These are phyloP conservation scores for Eudasyphora cyanicolor DNA, from an alignment of 2,888 invertebrate species.

Conservation along the genomic window DNA sequence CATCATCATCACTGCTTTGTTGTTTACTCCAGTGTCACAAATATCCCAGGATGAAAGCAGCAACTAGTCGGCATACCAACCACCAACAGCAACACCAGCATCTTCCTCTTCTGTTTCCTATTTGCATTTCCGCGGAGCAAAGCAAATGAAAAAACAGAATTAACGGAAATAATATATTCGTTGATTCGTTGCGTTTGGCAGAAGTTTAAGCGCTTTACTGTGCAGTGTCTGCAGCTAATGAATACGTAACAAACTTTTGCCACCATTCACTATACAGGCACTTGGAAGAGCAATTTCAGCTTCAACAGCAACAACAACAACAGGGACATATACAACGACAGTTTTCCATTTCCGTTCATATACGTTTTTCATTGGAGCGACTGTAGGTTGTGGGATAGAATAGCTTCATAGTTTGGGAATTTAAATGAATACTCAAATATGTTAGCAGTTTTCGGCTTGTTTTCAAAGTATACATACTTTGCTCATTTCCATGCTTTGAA, in stretches of 20 bases:
- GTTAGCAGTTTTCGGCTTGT: too few species aligned
- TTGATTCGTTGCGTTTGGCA: conserved; percentile 50
- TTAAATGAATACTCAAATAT: too few species aligned
- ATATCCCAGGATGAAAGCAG: too few species aligned
- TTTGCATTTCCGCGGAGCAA: conserved; percentile 55
- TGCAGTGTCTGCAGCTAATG: conserved; percentile 46
- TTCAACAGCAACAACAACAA: conserved; percentile 27
- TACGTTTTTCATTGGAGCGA: too few species aligned
- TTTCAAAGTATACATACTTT: too few species aligned
- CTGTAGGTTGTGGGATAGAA: too few species aligned
- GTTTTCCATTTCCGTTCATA: conserved; percentile 41
- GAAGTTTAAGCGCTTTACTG: conserved; percentile 60
- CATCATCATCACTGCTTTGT: background rate
- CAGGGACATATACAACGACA: too few species aligned
- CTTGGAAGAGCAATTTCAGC: background rate
- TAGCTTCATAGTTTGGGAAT: too few species aligned
- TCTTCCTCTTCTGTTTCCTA: conserved; percentile 58
- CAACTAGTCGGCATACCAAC: too few species aligned
- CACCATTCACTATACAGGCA: background rate
- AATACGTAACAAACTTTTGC: conserved; percentile 22
- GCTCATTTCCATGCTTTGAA: too few species aligned
- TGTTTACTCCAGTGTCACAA: conserved; percentile 37
- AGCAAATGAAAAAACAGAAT: conserved; percentile 49
- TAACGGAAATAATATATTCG: conserved; percentile 62
- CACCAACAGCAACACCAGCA: too few species aligned